Percentiles rank a stretch among this genome's conserved stretches.
phyloP scores from a whole-genome alignment of 2,888 invertebrate species.

The Anoplius nigerrimus region DNA sequence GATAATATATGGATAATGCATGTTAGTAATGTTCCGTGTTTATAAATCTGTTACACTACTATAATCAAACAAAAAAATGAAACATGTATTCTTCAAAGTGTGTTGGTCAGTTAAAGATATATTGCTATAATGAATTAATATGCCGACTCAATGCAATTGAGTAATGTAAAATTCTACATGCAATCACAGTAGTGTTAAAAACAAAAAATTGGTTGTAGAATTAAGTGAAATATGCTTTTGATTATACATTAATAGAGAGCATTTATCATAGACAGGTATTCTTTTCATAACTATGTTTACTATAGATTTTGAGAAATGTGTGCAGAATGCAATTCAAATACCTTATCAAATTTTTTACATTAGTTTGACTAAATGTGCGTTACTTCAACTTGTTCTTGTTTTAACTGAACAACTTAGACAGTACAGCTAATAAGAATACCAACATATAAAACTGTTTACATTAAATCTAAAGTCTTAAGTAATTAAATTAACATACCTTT shows the following conservation, averaged over 20 bases:
- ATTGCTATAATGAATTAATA: neutral
- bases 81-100: conserved; percentile 30
- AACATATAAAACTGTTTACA: conserved; percentile 42
- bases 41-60: conserved; percentile 42
- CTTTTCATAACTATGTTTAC: neutral
- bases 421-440: conserved; percentile 27
- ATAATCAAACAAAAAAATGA: conserved; percentile 44
- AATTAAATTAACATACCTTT: conserved; percentile 85
- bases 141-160: neutral
- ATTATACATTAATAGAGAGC: neutral
- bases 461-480: conserved; percentile 58
- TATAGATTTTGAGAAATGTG: too few relatives aligned
- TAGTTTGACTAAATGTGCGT: too few relatives aligned
- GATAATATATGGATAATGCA: conserved; percentile 56
- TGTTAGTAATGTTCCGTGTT: conserved; percentile 55
- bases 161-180: neutral
- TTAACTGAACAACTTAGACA: conserved; percentile 50
- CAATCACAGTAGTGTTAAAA: neutral
- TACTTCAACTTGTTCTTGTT: neutral
- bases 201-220: neutral
- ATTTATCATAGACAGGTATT: neutral
- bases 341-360: too few relatives aligned
- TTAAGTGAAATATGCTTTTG: neutral
- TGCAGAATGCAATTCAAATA: too few relatives aligned
- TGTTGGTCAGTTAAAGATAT: conserved; percentile 58